Percentiles rank a stretch among this genome's conserved stretches.
phyloP scores from a whole-genome alignment of 1,140 invertebrate species.

The Drosophila kanapiae region DNA sequence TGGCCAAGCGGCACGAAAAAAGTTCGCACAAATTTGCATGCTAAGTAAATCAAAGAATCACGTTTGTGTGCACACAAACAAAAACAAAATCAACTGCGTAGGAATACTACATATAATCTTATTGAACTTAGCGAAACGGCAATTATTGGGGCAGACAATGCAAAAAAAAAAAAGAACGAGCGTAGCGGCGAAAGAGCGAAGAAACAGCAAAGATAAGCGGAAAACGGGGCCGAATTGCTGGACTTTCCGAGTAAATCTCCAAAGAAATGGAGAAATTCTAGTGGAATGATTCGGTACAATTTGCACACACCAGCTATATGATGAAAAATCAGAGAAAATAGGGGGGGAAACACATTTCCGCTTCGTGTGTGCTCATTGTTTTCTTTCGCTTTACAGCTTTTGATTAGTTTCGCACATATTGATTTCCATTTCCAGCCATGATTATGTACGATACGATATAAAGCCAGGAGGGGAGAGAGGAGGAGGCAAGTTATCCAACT shows the following conservation, averaged over 20 bases:
- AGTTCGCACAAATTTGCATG: conserved; percentile 67
- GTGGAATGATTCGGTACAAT: conserved; percentile 28
- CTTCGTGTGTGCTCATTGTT: conserved; percentile 34
- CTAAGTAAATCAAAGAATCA: conserved; percentile 57
- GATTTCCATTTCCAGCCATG: conserved; percentile 35
- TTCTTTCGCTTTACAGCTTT: conserved; percentile 45
- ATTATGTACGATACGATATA: conserved; percentile 30
- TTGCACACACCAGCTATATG: background rate
- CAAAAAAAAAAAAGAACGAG: conserved; percentile 6
- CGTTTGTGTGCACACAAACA: conserved; percentile 35
- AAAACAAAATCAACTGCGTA: conserved; percentile 36
- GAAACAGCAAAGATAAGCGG: conserved; percentile 24
- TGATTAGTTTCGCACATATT: conserved; percentile 65
- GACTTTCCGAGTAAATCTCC: conserved; percentile 29
- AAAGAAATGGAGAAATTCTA: conserved; percentile 26
- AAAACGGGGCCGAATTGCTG: conserved; percentile 46
- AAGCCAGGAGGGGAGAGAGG: background rate
- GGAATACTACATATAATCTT: conserved; percentile 35
- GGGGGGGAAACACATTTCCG: conserved; percentile 25
- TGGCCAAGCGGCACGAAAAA: conserved; percentile 47
- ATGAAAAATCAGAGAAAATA: background rate
- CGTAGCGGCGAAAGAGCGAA: background rate
- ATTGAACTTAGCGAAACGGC: conserved; percentile 49
- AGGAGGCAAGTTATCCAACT: conserved; percentile 36
- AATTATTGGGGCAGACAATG: conserved; percentile 55